Evolutionary conservation across 2,888 invertebrate species (phyloP), one percentile per base, ranked within the genome.

Genomic region (Ormyrus thymus): DNA sequence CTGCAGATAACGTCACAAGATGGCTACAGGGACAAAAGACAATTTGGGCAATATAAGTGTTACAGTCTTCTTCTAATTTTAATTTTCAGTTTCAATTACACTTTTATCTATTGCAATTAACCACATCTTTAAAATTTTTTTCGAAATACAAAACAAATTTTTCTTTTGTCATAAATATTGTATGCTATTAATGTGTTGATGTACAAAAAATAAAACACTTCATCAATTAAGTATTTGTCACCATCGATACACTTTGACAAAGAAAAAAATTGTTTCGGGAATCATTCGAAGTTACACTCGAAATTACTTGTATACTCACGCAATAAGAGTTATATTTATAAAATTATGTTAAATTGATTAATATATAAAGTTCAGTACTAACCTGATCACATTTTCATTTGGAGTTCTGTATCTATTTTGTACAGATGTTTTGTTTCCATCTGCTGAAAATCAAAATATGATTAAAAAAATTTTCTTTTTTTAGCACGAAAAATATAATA

Each of bases 1-100:
- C 96, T 92, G 96, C 94, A 91, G 96, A 96, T 92, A 96, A 95
- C 92, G 95, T 96, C 95, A 95, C 95, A 93, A 96, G 95, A 94
- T 96, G 95, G 95, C 96, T 96, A 94, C 88, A 93, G 92, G 86
- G 86, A 88, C 87, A 90, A 89, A 89, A 90, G 87, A 90, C 58
- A 79, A 79, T 86, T 80, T 71, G 86, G 85, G 86, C 86, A 87
- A 86, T 88, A 82, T 86, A 83, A 84, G 83, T 83, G 78, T 82
- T 80, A 84, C 81, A 71, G 72, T 81, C 69, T 79, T 76, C 76
- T 65, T 75, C 6, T 15, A 68, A 76, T 8, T 59, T 56, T 55
- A 70, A 59, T 45, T 51, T 15, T 73, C 29, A 29, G 29, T 72
- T 55, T 61, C 10, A 8, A 58, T 29, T 29, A 56, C 11, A 51